Evolutionary conservation across 2,888 invertebrate species (phyloP), one percentile per base, ranked within the genome.

Genomic region (Clitarchus hookeri): DNA sequence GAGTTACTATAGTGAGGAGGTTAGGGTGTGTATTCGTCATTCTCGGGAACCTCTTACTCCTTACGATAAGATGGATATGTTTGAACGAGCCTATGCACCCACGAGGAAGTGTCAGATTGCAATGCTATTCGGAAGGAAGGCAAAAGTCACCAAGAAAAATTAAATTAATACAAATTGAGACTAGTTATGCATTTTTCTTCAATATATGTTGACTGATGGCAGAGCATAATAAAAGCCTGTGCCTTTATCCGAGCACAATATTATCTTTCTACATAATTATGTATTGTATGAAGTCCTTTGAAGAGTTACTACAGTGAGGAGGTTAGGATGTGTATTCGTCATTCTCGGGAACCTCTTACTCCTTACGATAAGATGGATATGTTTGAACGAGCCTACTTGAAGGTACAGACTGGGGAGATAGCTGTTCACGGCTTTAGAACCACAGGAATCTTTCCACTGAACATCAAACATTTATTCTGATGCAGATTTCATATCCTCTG

Each of bases 381-480:
- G 19, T 36, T 84, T 54, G 4, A 6, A 25, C 36, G 54, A 54
- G 84, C 84, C n/a, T 84, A 36, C 25, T 19, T 19, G 11, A n/a
- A 84, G 23, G 26, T 23, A 11, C 23, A 27, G 23, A 84, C 84
- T 13, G 26, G 16, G 13, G 44, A 26, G 54, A 84, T 19, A 23
- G 84, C 77, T 19, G 27, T 44, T 4, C 23, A 44, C 44, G 77
- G 84, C 26, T 84, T 84, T 27, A 77, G 77, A 25, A 77, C 9
- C 2, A 84, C 65, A 54, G 77, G 77, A 13, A 65, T 84, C 25
- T 84, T 84, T 27, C 84, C 77, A 9, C 13, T 84, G 23, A 26
- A 77, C 27, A 84, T n/a, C 11, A 84, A 54, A 77, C 12, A n/a
- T 65, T 23, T 84, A 13, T 65, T 26, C 65, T n/a, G 84, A 84